Base-by-base conservation (phyloP, 2,888 invertebrate genomes). In the Plagodis dolabraria region DNA sequence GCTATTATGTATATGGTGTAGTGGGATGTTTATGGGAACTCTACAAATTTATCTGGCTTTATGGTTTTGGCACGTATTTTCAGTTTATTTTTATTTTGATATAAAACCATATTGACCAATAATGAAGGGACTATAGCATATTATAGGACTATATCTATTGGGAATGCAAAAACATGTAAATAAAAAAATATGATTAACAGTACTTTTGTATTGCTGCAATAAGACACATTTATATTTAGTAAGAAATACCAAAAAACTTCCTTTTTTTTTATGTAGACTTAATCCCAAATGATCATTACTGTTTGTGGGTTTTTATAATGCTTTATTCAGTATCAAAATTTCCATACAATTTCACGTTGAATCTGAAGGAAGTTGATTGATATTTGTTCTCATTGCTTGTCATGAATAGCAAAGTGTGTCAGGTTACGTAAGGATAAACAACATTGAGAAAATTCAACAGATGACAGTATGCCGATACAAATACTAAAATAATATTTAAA, bases 1-100 rank as follows among this genome's bases (percentile, higher is more conserved):
- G 70, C 71, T 72, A 69, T 76, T 40, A 48, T 82, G 76, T 83
- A 78, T 78, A 76, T 84, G 90, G 90, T 89, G 89, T 91, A 91
- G 90, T 72, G 90, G 90, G 89, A 81, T 79, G 22, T 76, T 71
- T 77, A 71, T 78, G 83, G 84, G 83, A 22, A 80, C 79, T 36
- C 76, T 75, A 72, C 78, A 79, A 74, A 71, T 77, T 76, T 78
- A 76, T 80, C 22, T 78, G 77, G 77, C 59, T 53, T 70, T 75
- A 70, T 69, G 71, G 67, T 68, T 72, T 71, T 83, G 75, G 77
- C 82, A 86, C 80, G 80, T 60, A 53, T 46, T 53, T 51, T 47
- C 33, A 34, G 36, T 51, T 54, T 11, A 47, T 47, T 10, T 52
- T 40, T 33, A 33, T 50, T 54, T 35, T 73, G 72, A 71, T 45